Evolutionary conservation across 2,797 vertebrate species (phyloP).

Genomic region (Peromyscus melanophrys): DNA sequence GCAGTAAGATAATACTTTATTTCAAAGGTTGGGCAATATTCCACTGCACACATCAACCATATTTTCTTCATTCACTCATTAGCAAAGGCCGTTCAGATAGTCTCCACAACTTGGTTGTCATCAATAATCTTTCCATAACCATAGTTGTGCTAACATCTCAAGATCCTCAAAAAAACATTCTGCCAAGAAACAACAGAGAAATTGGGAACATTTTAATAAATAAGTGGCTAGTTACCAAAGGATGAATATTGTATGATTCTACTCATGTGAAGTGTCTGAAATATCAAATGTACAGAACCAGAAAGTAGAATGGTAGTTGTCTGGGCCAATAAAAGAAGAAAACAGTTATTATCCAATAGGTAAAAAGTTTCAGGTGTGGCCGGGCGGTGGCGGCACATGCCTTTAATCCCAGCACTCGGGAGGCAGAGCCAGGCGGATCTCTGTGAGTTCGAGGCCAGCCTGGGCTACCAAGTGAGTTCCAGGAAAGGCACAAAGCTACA

Average conservation of each 20-base stretch:
- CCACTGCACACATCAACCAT: neutral
- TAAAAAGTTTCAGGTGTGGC: neutral
- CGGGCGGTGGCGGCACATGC: too few relatives aligned
- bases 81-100: neutral
- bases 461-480: too few relatives aligned
- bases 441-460: too few relatives aligned
- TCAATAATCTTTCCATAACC: neutral
- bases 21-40: neutral
- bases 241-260: neutral
- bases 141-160: neutral
- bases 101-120: neutral
- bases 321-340: neutral
- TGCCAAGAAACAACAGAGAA: neutral
- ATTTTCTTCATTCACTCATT: neutral
- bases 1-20: neutral
- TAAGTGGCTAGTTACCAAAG: neutral
- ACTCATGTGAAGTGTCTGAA: neutral
- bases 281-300: neutral
- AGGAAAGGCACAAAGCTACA: too few relatives aligned
- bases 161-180: neutral
- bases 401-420: too few relatives aligned
- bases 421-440: too few relatives aligned
- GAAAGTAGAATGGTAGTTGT: neutral
- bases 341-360: neutral
- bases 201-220: neutral